Evolutionary conservation across 2,888 invertebrate species (phyloP).

Genomic region (Bombyx huttoni): DNA sequence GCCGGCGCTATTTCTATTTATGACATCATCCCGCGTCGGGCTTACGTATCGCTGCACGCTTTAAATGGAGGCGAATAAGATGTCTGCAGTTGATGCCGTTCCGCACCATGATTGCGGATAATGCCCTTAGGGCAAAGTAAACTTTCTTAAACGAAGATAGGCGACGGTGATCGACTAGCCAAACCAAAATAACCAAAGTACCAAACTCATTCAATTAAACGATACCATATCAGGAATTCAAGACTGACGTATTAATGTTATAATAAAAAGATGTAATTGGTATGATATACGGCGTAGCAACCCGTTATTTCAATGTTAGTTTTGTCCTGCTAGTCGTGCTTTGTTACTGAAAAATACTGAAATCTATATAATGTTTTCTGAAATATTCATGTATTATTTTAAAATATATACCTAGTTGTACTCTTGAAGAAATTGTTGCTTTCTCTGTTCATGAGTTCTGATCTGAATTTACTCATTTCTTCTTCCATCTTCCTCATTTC

Average conservation of each 20-base stretch:
- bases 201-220: conserved; percentile 52
- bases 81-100: conserved; percentile 68
- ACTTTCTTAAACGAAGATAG: conserved; percentile 49
- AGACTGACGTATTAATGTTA: conserved; percentile 38
- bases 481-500: conserved; percentile 99
- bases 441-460: conserved; percentile 93
- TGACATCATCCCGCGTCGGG: conserved; percentile 72
- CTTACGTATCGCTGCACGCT: conserved; percentile 73
- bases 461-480: conserved; percentile 96
- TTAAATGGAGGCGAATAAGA: conserved; percentile 71
- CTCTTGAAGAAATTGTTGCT: conserved; percentile 92
- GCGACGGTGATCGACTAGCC: conserved; percentile 38
- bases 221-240: conserved; percentile 61
- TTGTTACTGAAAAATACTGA: too few relatives aligned
- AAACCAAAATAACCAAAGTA: conserved; percentile 57
- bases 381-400: conserved; percentile 9
- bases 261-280: background rate
- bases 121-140: conserved; percentile 48
- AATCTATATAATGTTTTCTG: background rate
- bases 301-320: too few relatives aligned
- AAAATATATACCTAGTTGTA: conserved; percentile 82
- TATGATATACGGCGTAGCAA: too few relatives aligned
- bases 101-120: conserved; percentile 66
- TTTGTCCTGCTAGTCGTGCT: too few relatives aligned
- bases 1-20: conserved; percentile 72